Conservation (phyloP, 2,113 vertebrate genomes). For the Bufo bufo region DNA sequence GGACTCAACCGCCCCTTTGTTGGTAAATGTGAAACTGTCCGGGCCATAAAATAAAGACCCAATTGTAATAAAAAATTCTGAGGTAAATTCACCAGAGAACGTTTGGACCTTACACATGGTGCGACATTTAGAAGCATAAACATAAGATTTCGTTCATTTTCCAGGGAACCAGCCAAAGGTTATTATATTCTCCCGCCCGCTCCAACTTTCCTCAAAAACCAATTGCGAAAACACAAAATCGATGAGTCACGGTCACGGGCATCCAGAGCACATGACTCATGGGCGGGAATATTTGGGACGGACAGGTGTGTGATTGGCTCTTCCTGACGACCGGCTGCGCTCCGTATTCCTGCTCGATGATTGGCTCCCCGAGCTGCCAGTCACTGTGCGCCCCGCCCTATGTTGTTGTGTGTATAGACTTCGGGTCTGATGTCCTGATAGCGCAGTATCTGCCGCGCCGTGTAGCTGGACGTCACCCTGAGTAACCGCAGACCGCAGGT, state of each 20-base stretch:
- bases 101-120: too few relatives aligned
- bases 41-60: too few relatives aligned
- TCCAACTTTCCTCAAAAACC: neutral
- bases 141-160: too few relatives aligned
- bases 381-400: neutral
- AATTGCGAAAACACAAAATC: neutral
- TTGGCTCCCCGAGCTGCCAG: neutral
- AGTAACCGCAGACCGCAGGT: constrained; percentile 20
- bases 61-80: too few relatives aligned
- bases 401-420: neutral
- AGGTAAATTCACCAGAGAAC: too few relatives aligned
- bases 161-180: neutral
- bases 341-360: neutral
- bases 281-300: neutral
- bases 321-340: too few relatives aligned
- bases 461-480: neutral
- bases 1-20: too few relatives aligned
- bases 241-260: constrained; percentile 27
- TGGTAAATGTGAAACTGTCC: too few relatives aligned
- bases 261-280: neutral
- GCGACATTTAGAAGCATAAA: too few relatives aligned
- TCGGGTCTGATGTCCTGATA: neutral
- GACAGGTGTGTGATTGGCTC: constrained; percentile 2
- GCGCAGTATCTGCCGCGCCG: neutral
- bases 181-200: neutral